These are phyloP conservation scores for Ammospiza nelsoni DNA, from an alignment of 2,113 vertebrate species.

Conservation along the genomic window DNA sequence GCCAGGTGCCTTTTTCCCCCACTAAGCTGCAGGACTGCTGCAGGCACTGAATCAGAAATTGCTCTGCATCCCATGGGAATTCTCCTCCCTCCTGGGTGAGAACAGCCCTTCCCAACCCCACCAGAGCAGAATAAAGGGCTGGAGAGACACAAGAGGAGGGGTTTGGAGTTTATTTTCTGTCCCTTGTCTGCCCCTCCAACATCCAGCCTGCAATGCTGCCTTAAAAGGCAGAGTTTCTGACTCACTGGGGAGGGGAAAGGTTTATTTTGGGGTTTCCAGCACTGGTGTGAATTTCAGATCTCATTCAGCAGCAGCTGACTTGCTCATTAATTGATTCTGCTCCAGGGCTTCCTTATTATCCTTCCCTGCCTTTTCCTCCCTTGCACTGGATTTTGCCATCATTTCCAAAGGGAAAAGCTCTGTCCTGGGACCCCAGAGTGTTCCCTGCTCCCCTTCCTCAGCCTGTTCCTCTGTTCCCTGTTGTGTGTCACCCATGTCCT, in stretches of 20 bases:
- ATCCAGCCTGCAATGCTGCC: neutral
- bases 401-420: neutral
- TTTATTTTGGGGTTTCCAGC: constrained; percentile 58
- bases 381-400: neutral
- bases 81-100: neutral
- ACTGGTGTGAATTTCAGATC: constrained; percentile 45
- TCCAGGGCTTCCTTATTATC: neutral
- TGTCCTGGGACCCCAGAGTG: neutral
- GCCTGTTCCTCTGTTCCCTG: neutral
- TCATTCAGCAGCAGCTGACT: constrained; percentile 38
- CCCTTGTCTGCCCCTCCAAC: neutral
- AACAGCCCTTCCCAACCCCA: neutral
- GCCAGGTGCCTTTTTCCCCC: neutral
- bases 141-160: neutral
- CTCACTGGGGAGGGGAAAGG: neutral
- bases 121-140: neutral
- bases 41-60: constrained; percentile 44
- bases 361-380: neutral
- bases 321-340: constrained; percentile 17
- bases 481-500: neutral
- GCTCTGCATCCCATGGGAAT: neutral
- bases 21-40: neutral
- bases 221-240: constrained; percentile 42
- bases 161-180: neutral
- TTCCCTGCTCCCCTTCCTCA: neutral